Conservation (phyloP, 2,888 invertebrate species). For the Linnaemya tessellans region DNA sequence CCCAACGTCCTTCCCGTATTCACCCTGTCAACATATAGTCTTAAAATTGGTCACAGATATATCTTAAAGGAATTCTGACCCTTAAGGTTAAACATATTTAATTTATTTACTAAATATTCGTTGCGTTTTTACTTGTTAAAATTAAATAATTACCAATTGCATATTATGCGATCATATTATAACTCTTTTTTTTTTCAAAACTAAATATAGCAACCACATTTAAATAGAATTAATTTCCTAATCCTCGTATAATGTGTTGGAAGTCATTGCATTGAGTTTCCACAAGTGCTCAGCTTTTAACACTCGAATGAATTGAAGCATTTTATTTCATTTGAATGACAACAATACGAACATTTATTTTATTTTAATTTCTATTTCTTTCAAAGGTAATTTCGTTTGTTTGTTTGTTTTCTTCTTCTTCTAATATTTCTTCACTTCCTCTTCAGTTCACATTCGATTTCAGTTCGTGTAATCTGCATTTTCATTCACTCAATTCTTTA, state of each 20-base stretch:
- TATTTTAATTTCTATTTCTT: not conserved
- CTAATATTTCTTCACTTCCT: slow-evolving; percentile 15
- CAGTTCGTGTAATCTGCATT: slow-evolving; percentile 27
- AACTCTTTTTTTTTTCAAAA: not conserved
- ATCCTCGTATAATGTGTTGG: not conserved
- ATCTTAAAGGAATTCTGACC: too few species aligned
- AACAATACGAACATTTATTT: not conserved
- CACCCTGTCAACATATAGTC: too few species aligned
- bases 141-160: too few species aligned
- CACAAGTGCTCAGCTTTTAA: slow-evolving; percentile 3
- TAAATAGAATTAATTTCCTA: not conserved
- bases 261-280: not conserved
- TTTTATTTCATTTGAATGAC: not conserved
- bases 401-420: not conserved
- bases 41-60: too few species aligned
- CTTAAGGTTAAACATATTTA: too few species aligned
- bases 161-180: too few species aligned
- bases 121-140: too few species aligned
- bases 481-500: not conserved
- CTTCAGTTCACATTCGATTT: slow-evolving; percentile 22
- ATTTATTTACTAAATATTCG: too few species aligned
- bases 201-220: not conserved
- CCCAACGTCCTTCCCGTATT: too few species aligned
- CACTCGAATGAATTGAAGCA: not conserved
- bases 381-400: not conserved